Evolutionary conservation across 2,888 invertebrate species (phyloP), one percentile per base, ranked within the genome.

Genomic region (Aphodius sticticus): DNA sequence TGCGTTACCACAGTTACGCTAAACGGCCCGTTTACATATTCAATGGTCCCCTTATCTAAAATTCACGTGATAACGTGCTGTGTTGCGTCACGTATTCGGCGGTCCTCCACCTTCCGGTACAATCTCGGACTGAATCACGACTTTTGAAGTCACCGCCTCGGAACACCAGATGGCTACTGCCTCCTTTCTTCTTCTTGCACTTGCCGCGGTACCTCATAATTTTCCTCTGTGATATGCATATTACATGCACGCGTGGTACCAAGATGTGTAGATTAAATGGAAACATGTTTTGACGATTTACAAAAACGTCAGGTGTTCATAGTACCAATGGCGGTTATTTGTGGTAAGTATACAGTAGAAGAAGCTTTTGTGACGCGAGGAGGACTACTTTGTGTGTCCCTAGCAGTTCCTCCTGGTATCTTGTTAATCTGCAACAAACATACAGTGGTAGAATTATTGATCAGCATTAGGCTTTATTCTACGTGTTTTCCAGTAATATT

Each of bases 221-320:
- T 76, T 76, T 53, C 76, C 76, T 76, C 53, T 76, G 76, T 76
- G 76, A 38, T 76, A 76, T 76, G 76, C 76, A 76, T 76, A 76
- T 76, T 76, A 53, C 69, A 76, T 76, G 53, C 76, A 69, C 69
- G 53, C 76, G 53, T 53, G 9, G 53, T 53, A 53, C 53, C 7
- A 26, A 76, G 76, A 76, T 76, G 26, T 76, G 9, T 26, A 76
- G 76, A 76, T 76, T 76, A 76, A 76, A 16, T n/a, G 69, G 37
- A 53, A 76, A 76, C 76, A 76, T 76, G 76, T 76, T 76, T 76
- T 76, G 76, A 76, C 76, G 69, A 69, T 76, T 76, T 76, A 76
- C 36, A 35, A 69, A 53, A 53, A 53, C 53, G 53, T 53, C 53
- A 53, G 53, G 53, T 53, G 53, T 53, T 7, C 53, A 12, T 53